Evolutionary conservation across 2,888 invertebrate species (phyloP).

Genomic region (Mesoligia furuncula): DNA sequence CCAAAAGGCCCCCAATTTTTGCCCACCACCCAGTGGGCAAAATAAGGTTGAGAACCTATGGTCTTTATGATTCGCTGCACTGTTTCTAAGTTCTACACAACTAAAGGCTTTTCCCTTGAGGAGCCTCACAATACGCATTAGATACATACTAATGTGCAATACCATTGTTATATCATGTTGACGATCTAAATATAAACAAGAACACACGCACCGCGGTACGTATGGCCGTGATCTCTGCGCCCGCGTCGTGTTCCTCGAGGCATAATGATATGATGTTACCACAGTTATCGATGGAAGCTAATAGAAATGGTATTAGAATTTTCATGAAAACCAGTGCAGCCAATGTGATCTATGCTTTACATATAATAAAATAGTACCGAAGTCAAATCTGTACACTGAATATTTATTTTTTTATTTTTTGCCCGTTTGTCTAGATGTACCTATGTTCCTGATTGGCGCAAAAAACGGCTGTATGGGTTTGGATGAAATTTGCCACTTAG

Average conservation of each 20-base stretch:
- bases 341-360: not conserved
- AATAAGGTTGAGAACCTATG: not conserved
- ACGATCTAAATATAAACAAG: conserved; percentile 63
- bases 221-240: conserved; percentile 52
- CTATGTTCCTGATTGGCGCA: not conserved
- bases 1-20: no score
- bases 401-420: no score
- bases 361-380: not conserved
- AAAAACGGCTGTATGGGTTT: not conserved
- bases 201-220: conserved; percentile 45
- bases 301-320: conserved; percentile 11
- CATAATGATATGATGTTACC: conserved; percentile 31
- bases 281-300: conserved; percentile 12
- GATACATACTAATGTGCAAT: conserved; percentile 53
- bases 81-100: conserved; percentile 8
- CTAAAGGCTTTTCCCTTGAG: conserved; percentile 19
- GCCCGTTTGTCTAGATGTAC: not conserved
- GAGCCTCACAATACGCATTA: conserved; percentile 35
- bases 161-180: conserved; percentile 50
- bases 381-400: not conserved
- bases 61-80: not conserved
- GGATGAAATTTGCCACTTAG: not conserved
- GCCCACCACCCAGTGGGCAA: no score
- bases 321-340: not conserved
- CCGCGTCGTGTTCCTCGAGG: conserved; percentile 23